A percentile compares a stretch with the other conserved stretches of the same genome.
Evolutionary conservation across 2,888 invertebrate genomes (phyloP).

Genomic region (Athrips mouffetella): DNA sequence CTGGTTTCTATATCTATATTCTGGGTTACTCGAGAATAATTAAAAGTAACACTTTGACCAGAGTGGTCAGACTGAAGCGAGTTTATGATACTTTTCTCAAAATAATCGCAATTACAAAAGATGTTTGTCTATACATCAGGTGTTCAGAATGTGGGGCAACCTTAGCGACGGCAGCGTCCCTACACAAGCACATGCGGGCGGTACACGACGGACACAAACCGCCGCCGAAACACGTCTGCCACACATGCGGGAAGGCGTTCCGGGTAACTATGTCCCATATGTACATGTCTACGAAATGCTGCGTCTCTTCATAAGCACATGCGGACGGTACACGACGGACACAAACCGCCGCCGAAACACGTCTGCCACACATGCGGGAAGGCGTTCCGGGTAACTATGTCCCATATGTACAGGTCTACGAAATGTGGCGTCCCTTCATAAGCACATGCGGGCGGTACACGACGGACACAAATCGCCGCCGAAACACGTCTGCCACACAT

Average conservation of each 20-base stretch:
- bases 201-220: conserved; percentile 47
- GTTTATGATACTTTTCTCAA: background rate
- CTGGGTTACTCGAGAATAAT: too few species aligned
- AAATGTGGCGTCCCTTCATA: conserved; percentile 45
- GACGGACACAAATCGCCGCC: conserved; percentile 37
- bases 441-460: conserved; percentile 53
- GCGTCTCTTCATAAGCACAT: conserved; percentile 52
- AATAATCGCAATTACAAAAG: too few species aligned
- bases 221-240: conserved; percentile 51
- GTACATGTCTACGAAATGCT: too few species aligned
- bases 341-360: conserved; percentile 41
- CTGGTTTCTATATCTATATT: too few species aligned
- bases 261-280: conserved; percentile 31
- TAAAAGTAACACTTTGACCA: too few species aligned
- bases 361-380: conserved; percentile 64
- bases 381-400: conserved; percentile 46
- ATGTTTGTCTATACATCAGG: background rate
- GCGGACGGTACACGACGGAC: conserved; percentile 43
- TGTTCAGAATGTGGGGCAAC: conserved; percentile 60
- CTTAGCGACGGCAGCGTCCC: conserved; percentile 49
- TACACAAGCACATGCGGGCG: conserved; percentile 47
- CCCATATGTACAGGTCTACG: background rate
- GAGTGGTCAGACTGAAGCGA: too few species aligned
- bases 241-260: conserved; percentile 63
- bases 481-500: conserved; percentile 56